Conservation (phyloP, 2,888 invertebrate genomes). For the Caenorhabditis japonica region DNA sequence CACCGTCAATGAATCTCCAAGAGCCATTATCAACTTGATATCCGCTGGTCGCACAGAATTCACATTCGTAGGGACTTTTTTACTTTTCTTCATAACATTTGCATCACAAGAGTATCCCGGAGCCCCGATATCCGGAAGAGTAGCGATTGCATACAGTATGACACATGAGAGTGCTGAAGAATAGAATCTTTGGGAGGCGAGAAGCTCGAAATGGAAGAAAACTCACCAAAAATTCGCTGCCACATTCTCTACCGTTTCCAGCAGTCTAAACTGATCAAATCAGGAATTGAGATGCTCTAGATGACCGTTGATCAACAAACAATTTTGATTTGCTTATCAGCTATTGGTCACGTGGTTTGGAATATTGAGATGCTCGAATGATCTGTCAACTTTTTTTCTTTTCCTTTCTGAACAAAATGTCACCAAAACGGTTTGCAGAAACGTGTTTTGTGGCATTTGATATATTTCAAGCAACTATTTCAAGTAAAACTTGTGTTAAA, state of each 20-base stretch:
- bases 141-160: constrained; percentile 15
- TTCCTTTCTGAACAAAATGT: background rate
- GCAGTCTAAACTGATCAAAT: background rate
- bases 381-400: constrained; percentile 2
- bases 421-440: too few species aligned
- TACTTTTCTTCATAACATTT: constrained; percentile 54
- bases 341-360: constrained; percentile 3
- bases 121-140: constrained; percentile 30
- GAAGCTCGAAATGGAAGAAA: background rate
- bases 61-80: constrained; percentile 59
- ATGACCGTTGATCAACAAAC: constrained; percentile 23
- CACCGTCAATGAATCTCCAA: constrained; percentile 68
- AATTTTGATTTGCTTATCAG: constrained; percentile 14
- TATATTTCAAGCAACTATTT: too few species aligned
- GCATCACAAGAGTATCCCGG: constrained; percentile 47
- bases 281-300: constrained; percentile 6
- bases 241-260: constrained; percentile 12
- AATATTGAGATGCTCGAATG: constrained; percentile 4
- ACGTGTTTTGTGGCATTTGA: too few species aligned
- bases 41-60: constrained; percentile 64
- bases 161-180: constrained; percentile 21
- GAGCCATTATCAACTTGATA: constrained; percentile 65
- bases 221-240: constrained; percentile 20
- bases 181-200: background rate
- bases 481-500: too few species aligned